Conservation (phyloP, 2,888 invertebrate genomes). For the Hypselothyrea guttata region DNA sequence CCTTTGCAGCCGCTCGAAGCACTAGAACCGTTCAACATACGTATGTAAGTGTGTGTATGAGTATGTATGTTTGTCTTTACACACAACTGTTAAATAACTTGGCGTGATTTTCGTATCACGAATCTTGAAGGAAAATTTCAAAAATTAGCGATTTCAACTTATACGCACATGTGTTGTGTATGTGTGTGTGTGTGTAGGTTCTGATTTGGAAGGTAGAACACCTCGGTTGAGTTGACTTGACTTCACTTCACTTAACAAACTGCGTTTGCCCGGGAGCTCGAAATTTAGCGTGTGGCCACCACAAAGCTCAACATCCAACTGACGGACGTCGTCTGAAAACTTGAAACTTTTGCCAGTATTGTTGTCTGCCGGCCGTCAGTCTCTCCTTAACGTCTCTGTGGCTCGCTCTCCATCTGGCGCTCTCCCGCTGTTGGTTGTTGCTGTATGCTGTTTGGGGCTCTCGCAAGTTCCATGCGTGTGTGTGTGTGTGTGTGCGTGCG, state of each 20-base stretch:
- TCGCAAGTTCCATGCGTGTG: slow-evolving; percentile 47
- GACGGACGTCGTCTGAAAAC: slow-evolving; percentile 54
- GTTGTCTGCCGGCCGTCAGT: slow-evolving; percentile 21
- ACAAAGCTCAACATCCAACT: slow-evolving; percentile 79
- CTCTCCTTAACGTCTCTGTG: slow-evolving; percentile 16
- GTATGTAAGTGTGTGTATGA: slow-evolving; percentile 3
- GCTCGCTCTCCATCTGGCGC: slow-evolving; percentile 10
- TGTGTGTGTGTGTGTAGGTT: slow-evolving; percentile 17
- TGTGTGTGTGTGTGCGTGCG: slow-evolving; percentile 38
- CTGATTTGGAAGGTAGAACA: slow-evolving; percentile 57
- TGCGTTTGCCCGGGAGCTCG: slow-evolving; percentile 38
- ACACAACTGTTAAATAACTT: slow-evolving; percentile 25
- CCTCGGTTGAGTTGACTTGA: slow-evolving; percentile 56
- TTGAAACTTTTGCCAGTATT: slow-evolving; percentile 60
- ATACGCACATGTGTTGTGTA: slow-evolving; percentile 8
- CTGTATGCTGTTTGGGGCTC: slow-evolving; percentile 21
- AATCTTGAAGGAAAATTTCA: slow-evolving; percentile 13
- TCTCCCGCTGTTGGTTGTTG: not conserved
- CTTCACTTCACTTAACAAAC: slow-evolving; percentile 45
- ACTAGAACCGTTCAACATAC: slow-evolving; percentile 18
- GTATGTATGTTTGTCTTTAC: slow-evolving; percentile 15
- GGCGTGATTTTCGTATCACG: slow-evolving; percentile 33
- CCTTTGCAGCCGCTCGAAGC: slow-evolving; percentile 10
- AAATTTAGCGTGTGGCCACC: slow-evolving; percentile 66
- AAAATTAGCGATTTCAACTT: slow-evolving; percentile 39